These are phyloP conservation scores for Sarcophaga subvicina DNA, from an alignment of 2,888 invertebrate species.

Conservation along the genomic window DNA sequence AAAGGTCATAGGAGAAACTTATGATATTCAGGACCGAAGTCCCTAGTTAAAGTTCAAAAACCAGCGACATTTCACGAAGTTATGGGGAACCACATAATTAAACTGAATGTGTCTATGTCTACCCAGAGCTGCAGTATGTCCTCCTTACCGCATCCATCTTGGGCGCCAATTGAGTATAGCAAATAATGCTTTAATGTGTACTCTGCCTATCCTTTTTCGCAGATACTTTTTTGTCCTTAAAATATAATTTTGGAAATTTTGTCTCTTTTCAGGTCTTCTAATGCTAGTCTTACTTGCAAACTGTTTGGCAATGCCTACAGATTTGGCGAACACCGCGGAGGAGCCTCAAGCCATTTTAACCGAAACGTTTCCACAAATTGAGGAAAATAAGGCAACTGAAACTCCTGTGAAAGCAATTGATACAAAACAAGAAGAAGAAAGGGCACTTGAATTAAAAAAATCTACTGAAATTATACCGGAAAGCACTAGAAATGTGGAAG, in stretches of 20 bases:
- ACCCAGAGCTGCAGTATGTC: no score
- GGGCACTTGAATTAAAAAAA: neutral
- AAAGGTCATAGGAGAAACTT: no score
- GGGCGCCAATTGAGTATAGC: no score
- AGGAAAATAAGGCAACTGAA: neutral
- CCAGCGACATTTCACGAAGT: no score
- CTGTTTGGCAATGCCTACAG: conserved; percentile 27
- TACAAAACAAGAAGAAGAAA: neutral
- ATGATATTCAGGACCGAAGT: no score
- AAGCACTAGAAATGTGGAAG: neutral
- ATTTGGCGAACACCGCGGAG: neutral
- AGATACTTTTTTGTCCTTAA: neutral
- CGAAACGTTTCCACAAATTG: neutral
- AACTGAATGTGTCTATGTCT: no score
- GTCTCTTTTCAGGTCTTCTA: conserved; percentile 25
- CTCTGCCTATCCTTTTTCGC: no score
- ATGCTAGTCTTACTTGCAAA: neutral
- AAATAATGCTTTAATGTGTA: no score
- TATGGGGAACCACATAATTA: no score
- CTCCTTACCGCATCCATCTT: no score
- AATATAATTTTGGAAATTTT: neutral
- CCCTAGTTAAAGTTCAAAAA: no score
- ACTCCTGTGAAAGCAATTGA: neutral
- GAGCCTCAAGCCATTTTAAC: neutral
- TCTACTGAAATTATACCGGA: neutral